These are phyloP conservation scores for Neosalanx taihuensis DNA, from an alignment of 2,797 vertebrate genomes.

Conservation along the genomic window DNA sequence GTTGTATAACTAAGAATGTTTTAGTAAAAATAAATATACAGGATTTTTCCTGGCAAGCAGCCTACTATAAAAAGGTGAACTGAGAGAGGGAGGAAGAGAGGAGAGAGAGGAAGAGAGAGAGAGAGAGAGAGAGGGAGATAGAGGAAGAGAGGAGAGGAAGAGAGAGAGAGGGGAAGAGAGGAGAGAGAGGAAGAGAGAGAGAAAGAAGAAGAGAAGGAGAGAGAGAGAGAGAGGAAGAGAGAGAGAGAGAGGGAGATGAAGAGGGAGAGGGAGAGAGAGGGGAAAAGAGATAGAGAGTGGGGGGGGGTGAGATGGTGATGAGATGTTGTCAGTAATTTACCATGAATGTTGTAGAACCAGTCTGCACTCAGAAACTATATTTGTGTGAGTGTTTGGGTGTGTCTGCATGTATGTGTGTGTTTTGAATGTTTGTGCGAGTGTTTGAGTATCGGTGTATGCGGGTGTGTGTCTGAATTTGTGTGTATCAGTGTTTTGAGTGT, in stretches of 20 bases:
- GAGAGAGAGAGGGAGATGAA: slow-evolving; percentile 24
- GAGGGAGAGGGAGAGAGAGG: slow-evolving; percentile 7
- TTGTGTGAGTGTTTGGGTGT: neutral
- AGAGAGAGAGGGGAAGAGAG: too few species aligned
- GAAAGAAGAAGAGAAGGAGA: too few species aligned
- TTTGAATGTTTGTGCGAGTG: neutral
- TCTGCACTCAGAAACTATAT: slow-evolving; percentile 8
- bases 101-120: neutral
- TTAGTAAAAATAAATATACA: too few species aligned
- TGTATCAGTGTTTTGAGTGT: neutral
- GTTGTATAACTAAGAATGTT: too few species aligned
- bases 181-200: too few species aligned
- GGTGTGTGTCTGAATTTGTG: neutral
- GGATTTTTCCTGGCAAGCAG: too few species aligned
- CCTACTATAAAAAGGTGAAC: too few species aligned
- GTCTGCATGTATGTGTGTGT: neutral
- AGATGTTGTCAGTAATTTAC: neutral
- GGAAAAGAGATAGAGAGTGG: slow-evolving; percentile 12
- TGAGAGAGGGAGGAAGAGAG: neutral
- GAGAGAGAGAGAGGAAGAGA: slow-evolving; percentile 9
- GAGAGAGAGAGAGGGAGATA: slow-evolving; percentile 4
- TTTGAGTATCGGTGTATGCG: slow-evolving; percentile 2
- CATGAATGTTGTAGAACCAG: slow-evolving; percentile 46
- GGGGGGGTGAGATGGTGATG: slow-evolving; percentile 32
- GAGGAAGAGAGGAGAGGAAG: too few species aligned